Percentiles rank a stretch among this genome's conserved stretches.
phyloP scores from a whole-genome alignment of 2,888 invertebrate species.

The Volucella inanis region DNA sequence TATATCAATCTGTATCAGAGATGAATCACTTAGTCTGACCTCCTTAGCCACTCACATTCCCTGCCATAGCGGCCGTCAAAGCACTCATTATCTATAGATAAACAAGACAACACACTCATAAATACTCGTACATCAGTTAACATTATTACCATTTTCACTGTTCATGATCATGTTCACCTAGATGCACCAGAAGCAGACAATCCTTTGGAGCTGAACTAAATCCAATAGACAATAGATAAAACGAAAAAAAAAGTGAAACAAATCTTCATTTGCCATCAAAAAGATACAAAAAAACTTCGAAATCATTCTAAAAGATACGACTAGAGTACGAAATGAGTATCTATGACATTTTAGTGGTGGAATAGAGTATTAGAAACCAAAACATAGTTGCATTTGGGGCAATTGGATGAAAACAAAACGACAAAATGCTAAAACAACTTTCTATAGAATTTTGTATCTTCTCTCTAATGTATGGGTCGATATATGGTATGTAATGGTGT shows the following conservation, averaged over 20 bases:
- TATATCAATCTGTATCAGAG: slow-evolving; percentile 47
- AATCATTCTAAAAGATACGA: slow-evolving; percentile 4
- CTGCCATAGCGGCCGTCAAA: not conserved
- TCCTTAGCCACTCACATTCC: slow-evolving; percentile 45
- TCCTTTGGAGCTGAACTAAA: slow-evolving; percentile 5
- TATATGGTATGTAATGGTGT: not conserved
- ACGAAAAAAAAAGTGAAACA: slow-evolving; percentile 21
- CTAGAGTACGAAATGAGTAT: slow-evolving; percentile 21
- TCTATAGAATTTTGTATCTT: slow-evolving; percentile 64
- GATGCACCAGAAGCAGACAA: not conserved
- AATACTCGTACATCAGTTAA: slow-evolving; percentile 21
- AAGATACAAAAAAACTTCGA: slow-evolving; percentile 22
- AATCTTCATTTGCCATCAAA: slow-evolving; percentile 57
- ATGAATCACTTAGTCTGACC: slow-evolving; percentile 55
- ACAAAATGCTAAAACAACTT: slow-evolving; percentile 49
- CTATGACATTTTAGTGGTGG: slow-evolving; percentile 17
- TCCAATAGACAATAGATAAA: slow-evolving; percentile 3
- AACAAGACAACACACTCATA: slow-evolving; percentile 25
- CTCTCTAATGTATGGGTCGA: slow-evolving; percentile 26
- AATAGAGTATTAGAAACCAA: slow-evolving; percentile 21
- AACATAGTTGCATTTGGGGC: slow-evolving; percentile 69
- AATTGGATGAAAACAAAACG: slow-evolving; percentile 60
- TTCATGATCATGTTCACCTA: slow-evolving; percentile 26
- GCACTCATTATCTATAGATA: slow-evolving; percentile 25
- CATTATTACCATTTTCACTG: slow-evolving; percentile 61